These are phyloP conservation scores for Heliocidaris erythrogramma DNA, from an alignment of 35 echinoderm and acorn worm genomes.

Conservation along the genomic window DNA sequence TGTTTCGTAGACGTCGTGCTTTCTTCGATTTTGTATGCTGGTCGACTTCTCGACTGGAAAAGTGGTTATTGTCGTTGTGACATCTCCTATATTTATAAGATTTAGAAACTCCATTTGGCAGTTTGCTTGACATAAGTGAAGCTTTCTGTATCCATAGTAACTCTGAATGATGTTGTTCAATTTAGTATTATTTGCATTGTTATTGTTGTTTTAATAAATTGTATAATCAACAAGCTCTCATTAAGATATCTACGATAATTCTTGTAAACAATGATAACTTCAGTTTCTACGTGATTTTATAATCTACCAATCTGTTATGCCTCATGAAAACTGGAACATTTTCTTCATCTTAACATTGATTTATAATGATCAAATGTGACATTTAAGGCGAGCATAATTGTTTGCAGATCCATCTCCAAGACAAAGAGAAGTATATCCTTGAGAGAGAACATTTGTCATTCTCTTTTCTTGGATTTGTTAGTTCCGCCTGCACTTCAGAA, in stretches of 20 bases:
- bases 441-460: background rate
- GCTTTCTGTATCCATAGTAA: background rate
- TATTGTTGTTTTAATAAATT: background rate
- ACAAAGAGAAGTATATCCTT: slow-evolving; percentile 1
- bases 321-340: background rate
- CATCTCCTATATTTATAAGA: background rate
- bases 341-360: background rate
- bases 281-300: background rate
- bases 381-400: background rate
- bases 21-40: background rate
- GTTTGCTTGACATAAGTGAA: background rate
- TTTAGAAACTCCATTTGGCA: background rate
- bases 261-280: background rate
- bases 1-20: no score
- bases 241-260: background rate
- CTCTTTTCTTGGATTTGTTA: background rate
- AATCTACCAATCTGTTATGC: background rate
- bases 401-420: background rate
- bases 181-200: background rate
- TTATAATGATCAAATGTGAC: background rate
- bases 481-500: background rate
- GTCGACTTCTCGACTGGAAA: background rate
- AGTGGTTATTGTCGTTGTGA: background rate
- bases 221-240: background rate
- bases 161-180: background rate